Evolutionary conservation across 92 coral and sea anemone genomes (phyloP).

Genomic region (Parazoanthus swiftii): DNA sequence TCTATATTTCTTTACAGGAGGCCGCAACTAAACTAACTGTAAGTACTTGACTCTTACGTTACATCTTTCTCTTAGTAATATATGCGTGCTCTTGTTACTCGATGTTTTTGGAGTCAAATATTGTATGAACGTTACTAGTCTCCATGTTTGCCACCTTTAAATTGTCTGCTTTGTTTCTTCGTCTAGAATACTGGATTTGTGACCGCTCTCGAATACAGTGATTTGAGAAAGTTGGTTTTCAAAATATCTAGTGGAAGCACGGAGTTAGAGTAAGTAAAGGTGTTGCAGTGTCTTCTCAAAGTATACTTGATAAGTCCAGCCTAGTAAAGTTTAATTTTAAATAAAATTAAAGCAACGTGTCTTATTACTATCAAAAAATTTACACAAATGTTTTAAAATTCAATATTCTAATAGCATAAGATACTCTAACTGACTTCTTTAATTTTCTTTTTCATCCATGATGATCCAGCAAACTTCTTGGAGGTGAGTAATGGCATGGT

Average conservation of each 20-base stretch:
- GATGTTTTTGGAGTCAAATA: neutral
- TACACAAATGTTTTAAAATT: too few relatives aligned
- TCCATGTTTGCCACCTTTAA: neutral
- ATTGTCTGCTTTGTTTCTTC: neutral
- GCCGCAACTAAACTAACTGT: conserved; percentile 92
- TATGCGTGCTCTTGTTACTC: neutral
- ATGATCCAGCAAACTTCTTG: conserved; percentile 79
- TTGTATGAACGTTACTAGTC: neutral
- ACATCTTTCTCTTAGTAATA: too few relatives aligned
- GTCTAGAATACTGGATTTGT: conserved; percentile 91
- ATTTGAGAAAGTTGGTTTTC: conserved; percentile 89
- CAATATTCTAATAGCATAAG: neutral
- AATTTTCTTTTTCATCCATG: conserved; percentile 21
- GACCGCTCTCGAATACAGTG: conserved; percentile 97
- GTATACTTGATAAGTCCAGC: too few relatives aligned
- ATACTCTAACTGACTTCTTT: neutral
- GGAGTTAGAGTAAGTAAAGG: conserved; percentile 81
- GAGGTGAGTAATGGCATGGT: conserved; percentile 58
- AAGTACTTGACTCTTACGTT: conserved; percentile 43
- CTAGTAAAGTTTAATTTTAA: too few relatives aligned
- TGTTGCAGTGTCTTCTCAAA: neutral
- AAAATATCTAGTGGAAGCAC: conserved; percentile 88
- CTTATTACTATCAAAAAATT: too few relatives aligned
- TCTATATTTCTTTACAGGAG: conserved; percentile 57
- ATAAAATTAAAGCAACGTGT: too few relatives aligned